A percentile compares a stretch with the other conserved stretches of the same genome.
phyloP scores from a whole-genome alignment of 2,113 vertebrate genomes.

The Phrynosoma blainvillii region DNA sequence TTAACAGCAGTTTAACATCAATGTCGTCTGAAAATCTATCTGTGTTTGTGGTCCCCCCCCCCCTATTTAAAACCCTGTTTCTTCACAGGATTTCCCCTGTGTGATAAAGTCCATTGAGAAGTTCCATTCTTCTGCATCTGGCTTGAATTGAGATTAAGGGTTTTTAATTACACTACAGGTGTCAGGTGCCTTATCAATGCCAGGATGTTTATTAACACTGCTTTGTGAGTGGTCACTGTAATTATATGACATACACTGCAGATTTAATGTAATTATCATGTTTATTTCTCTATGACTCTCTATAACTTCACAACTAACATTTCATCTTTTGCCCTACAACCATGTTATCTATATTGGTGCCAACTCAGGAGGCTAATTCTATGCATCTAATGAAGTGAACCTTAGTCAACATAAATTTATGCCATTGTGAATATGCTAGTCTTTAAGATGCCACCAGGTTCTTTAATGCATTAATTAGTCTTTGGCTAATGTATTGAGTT shows the following conservation, averaged over 20 bases:
- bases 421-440: not conserved
- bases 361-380: not conserved
- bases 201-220: not conserved
- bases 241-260: not conserved
- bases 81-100: no score
- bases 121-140: no score
- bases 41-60: no score
- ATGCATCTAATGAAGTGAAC: not conserved
- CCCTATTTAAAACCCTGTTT: no score
- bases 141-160: not conserved
- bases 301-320: not conserved
- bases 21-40: no score
- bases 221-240: not conserved
- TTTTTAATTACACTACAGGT: not conserved
- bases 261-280: not conserved
- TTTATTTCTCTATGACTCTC: not conserved
- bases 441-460: not conserved
- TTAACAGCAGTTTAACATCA: no score
- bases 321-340: not conserved
- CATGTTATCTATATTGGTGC: not conserved
- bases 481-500: not conserved
- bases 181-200: not conserved
- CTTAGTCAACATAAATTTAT: no score
- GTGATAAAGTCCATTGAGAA: no score
- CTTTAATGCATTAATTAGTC: not conserved